Evolutionary conservation across 2,113 vertebrate species (phyloP).

Genomic region (Zootoca vivipara): DNA sequence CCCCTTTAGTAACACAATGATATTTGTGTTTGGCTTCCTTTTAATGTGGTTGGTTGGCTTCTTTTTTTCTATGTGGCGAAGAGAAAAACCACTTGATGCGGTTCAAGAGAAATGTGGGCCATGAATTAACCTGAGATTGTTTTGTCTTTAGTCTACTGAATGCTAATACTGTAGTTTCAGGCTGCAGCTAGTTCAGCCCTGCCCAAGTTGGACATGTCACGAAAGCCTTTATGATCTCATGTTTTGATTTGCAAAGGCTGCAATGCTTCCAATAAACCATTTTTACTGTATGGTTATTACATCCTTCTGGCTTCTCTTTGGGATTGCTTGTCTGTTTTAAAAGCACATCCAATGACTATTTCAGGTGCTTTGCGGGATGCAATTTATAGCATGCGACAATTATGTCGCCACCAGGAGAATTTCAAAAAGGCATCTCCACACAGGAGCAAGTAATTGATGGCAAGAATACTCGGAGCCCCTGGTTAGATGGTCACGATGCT

Average conservation of each 20-base stretch:
- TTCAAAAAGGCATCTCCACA: neutral
- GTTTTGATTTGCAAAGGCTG: neutral
- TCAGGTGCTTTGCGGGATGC: neutral
- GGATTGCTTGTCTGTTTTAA: neutral
- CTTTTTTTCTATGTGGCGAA: neutral
- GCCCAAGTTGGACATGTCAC: neutral
- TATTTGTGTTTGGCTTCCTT: neutral
- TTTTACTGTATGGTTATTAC: neutral
- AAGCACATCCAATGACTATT: neutral
- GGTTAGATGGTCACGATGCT: neutral
- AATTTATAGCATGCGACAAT: neutral
- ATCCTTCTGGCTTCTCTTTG: neutral
- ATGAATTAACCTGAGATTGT: neutral
- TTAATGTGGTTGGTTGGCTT: neutral
- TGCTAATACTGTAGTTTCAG: neutral
- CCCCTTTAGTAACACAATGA: neutral
- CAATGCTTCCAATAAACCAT: neutral
- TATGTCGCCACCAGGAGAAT: neutral
- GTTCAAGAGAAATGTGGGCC: neutral
- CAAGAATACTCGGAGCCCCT: neutral
- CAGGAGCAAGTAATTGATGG: neutral
- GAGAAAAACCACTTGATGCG: neutral
- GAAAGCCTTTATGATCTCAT: neutral
- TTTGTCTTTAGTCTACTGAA: neutral
- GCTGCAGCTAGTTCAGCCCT: neutral